Evolutionary conservation across 2,888 invertebrate genomes (phyloP).

Genomic region (Cheilosia pagana): DNA sequence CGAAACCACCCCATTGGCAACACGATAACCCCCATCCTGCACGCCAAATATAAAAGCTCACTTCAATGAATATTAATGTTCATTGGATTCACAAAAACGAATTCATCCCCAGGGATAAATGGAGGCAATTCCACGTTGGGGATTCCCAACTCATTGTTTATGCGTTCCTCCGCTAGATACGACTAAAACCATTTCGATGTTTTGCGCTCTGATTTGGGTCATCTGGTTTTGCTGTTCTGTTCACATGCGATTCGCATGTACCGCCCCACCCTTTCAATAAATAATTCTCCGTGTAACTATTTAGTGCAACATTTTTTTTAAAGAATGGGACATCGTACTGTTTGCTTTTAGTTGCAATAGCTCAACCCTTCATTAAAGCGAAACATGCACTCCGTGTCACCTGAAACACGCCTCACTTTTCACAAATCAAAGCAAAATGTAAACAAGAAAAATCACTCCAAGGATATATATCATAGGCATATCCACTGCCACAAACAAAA

Average conservation of each 20-base stretch:
- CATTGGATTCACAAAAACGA: conserved; percentile 44
- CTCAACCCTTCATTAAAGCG: conserved; percentile 1
- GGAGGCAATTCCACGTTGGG: conserved; percentile 38
- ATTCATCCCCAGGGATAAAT: conserved; percentile 53
- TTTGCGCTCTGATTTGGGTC: conserved; percentile 36
- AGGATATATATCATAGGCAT: neutral
- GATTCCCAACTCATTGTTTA: conserved; percentile 60
- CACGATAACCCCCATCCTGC: neutral
- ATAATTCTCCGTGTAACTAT: conserved; percentile 2
- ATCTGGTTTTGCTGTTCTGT: neutral
- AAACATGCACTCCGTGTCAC: conserved; percentile 22
- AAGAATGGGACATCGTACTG: neutral
- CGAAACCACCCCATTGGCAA: neutral
- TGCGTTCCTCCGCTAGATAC: conserved; percentile 10
- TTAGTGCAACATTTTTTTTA: neutral
- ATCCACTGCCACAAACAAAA: conserved; percentile 17
- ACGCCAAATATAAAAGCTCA: conserved; percentile 34
- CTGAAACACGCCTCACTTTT: neutral
- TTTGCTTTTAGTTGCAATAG: conserved; percentile 15
- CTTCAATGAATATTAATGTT: conserved; percentile 46
- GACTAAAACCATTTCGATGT: conserved; percentile 42
- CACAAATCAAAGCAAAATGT: conserved; percentile 18
- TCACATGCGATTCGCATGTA: conserved; percentile 38
- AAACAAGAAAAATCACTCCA: conserved; percentile 21
- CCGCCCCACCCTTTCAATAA: conserved; percentile 23